These are phyloP conservation scores for Drosophila rhopaloa DNA, from an alignment of 1,140 invertebrate genomes.

Conservation along the genomic window DNA sequence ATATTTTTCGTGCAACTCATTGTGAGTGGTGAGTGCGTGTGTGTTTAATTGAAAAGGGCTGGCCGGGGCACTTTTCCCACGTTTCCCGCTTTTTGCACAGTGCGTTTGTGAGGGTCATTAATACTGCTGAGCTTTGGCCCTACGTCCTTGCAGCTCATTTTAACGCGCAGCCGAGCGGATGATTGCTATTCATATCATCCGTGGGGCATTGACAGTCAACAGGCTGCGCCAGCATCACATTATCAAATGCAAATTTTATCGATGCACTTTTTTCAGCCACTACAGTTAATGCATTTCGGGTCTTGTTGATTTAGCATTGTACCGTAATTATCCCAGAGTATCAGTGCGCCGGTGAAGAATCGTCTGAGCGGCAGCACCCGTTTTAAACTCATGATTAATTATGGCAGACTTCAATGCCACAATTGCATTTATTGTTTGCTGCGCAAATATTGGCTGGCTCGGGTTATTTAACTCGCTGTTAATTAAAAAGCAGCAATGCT, in stretches of 20 bases:
- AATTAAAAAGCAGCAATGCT: conserved; percentile 50
- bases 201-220: conserved; percentile 58
- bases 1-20: conserved; percentile 79
- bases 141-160: conserved; percentile 61
- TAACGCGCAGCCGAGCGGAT: conserved; percentile 71
- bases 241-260: conserved; percentile 78
- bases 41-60: conserved; percentile 66
- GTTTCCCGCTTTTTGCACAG: conserved; percentile 3
- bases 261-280: conserved; percentile 25
- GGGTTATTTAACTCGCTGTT: conserved; percentile 43
- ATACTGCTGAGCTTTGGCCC: conserved; percentile 69
- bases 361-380: conserved; percentile 8
- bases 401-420: conserved; percentile 4
- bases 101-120: conserved; percentile 56
- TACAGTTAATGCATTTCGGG: conserved; percentile 36
- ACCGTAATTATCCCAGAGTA: conserved; percentile 17
- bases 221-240: conserved; percentile 57
- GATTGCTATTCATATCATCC: conserved; percentile 75
- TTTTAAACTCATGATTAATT: conserved; percentile 2
- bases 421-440: conserved; percentile 33
- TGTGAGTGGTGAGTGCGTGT: conserved; percentile 15
- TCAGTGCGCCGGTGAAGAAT: conserved; percentile 7
- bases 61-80: conserved; percentile 6
- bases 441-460: conserved; percentile 43
- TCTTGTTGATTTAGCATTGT: conserved; percentile 38